Evolutionary conservation across 2,797 vertebrate genomes (phyloP), one percentile per base, ranked within the genome.

Genomic region (Anguilla anguilla): DNA sequence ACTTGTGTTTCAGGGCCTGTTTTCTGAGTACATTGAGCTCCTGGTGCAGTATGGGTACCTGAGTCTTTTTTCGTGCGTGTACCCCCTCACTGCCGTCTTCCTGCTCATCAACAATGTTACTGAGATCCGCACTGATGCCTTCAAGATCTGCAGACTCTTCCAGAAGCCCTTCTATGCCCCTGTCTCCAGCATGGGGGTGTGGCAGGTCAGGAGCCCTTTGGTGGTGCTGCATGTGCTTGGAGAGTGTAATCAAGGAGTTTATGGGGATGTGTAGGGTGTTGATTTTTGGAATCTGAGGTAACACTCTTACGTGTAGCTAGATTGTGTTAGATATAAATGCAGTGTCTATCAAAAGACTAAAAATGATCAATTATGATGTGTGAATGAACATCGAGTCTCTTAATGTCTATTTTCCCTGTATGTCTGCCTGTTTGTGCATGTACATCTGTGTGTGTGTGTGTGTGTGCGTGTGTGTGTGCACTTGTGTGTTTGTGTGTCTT

Each of bases 11-110:
- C 88, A 97, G 97, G 97, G 97, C 39, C 93, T 97, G 90, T 97
- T 97, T 92, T 92, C 92, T 1, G 97, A 97, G 77, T 97, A 97
- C 93, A 97, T 97, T 0, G 97, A 97, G 93, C 95, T 97, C 85
- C 94, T 97, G 92, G 96, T 97, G 91, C 97, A 97, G 93, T 97
- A 97, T 92, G 96, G 97, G 43, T 97, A 97, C 86, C 89, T 97
- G 93, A 97, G 97, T 90, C 96, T 97, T 25, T 97, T 97, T 93
- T 97, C 97, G 19, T 97, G 96, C 22, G 96, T 97, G 28, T 97
- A 96, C 89, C 97, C 97, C 13, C 93, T 97, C 87, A 96, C 96
- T 0, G 96, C 96, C 0, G 89, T 96, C 13, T 90, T 97, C 86
- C 92, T 97, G 89, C 94, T 97, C 86, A 89, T 97, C 88, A 97